Evolutionary conservation across 2,888 invertebrate species (phyloP), one percentile per base, ranked within the genome.

Genomic region (Dicranocentrus wangi): DNA sequence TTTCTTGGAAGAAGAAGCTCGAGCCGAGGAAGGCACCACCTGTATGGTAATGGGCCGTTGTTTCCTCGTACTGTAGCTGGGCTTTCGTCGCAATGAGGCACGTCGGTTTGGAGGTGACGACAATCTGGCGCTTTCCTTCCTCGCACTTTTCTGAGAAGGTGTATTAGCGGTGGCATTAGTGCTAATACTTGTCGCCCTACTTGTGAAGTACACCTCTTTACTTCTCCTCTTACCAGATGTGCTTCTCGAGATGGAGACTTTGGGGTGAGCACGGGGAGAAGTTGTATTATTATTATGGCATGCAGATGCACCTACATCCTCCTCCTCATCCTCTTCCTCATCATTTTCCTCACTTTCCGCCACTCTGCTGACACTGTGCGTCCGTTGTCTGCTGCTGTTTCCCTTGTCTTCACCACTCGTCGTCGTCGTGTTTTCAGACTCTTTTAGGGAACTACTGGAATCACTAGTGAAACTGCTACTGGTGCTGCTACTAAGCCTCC

Each of bases 401-500:
- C 58, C 58, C 19, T 28, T 55, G 42, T 55, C 70, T 42, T 58
- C 70, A 42, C 53, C 55, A 25, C 69, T 53, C 21, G n/a, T n/a
- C 32, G 28, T 63, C 15, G 51, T 73, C 32, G 63, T 47, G 32
- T 13, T 47, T 47, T 42, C 19, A n/a, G 71, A 71, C 66, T 75
- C 66, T 23, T 66, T 75, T 13, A 25, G 53, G 15, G 66, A 66
- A 43, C 65, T 66, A 23, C 43, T 61, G 8, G 61, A 42, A 17
- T 39, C 15, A 61, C 55, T 66, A 0, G 47, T 68, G 19, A 21
- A 21, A 47, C 53, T 66, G 42, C 55, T 42, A 60, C 77, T 68
- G 25, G 69, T 77, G 39, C 69, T 60, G 21, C 70, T 70, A 27
- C 78, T 78, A 70, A 78, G 78, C 70, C 61, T 78, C 55, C 78